phyloP scores from a whole-genome alignment of 2,113 vertebrate genomes.

The Forbesichthys agassizii region DNA sequence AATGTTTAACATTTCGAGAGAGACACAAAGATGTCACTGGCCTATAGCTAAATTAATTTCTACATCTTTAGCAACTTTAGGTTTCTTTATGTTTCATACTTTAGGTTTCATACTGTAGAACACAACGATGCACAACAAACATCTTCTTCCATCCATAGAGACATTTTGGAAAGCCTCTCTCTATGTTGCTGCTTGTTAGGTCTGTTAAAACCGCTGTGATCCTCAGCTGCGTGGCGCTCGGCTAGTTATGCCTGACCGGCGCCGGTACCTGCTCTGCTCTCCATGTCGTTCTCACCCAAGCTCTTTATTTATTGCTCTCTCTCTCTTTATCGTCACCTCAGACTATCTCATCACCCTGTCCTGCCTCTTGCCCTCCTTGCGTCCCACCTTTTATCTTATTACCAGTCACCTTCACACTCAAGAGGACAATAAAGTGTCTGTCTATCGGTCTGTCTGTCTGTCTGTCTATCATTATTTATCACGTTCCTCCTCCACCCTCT shows the following conservation, averaged over 20 bases:
- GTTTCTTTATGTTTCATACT: no score
- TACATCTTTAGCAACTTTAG: no score
- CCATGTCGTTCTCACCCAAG: constrained; percentile 25
- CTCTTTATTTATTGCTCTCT: constrained; percentile 4
- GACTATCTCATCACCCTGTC: background rate
- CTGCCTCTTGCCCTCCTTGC: background rate
- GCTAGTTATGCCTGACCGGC: constrained; percentile 59
- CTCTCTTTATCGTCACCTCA: constrained; percentile 1
- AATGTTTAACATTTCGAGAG: no score
- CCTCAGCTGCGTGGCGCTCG: constrained; percentile 50
- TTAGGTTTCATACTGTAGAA: no score
- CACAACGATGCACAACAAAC: no score
- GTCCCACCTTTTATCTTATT: constrained; percentile 6
- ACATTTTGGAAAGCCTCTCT: background rate
- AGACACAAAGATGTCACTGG: no score
- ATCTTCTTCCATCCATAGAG: constrained; percentile 36
- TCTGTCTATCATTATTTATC: background rate
- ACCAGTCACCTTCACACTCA: background rate
- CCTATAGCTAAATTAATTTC: no score
- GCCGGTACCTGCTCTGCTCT: constrained; percentile 32
- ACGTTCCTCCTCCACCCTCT: background rate
- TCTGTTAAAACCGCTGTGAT: constrained; percentile 60
- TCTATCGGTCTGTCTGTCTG: background rate
- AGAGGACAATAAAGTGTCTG: no score
- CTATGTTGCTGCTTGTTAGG: constrained; percentile 32